Conservation (phyloP, 2,113 vertebrate genomes). For the Myotis davidii region DNA sequence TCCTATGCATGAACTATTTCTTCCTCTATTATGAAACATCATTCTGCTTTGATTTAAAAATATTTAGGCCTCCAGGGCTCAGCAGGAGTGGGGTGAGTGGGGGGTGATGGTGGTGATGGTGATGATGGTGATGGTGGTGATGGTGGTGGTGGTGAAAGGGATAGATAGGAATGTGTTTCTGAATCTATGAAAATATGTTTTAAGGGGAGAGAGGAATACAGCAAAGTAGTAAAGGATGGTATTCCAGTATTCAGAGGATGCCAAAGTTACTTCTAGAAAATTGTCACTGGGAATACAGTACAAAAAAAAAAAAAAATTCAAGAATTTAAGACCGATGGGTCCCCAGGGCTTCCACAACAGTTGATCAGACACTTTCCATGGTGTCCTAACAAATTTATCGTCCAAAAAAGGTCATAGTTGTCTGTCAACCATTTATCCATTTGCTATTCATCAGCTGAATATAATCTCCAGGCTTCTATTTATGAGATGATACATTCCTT, state of each 20-base stretch:
- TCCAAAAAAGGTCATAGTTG: not conserved
- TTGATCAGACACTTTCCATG: not conserved
- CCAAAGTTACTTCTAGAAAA: slow-evolving; percentile 12
- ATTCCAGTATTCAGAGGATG: not conserved
- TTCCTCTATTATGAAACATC: slow-evolving; percentile 7
- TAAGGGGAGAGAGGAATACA: not conserved
- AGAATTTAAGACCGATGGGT: not conserved
- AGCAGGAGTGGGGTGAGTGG: not conserved
- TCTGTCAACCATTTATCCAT: not conserved
- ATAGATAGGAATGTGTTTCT: not conserved
- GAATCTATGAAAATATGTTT: slow-evolving; percentile 15
- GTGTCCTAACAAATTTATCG: not conserved
- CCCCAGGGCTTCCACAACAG: not conserved
- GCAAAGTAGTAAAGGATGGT: not conserved
- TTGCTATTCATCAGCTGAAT: not conserved
- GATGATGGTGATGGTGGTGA: too few relatives aligned
- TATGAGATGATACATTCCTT: slow-evolving; percentile 61
- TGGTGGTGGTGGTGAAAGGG: too few relatives aligned
- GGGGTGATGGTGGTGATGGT: too few relatives aligned
- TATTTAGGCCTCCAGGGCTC: not conserved
- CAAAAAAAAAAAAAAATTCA: not conserved
- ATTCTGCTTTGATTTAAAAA: slow-evolving; percentile 48
- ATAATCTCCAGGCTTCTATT: not conserved
- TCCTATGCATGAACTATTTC: not conserved
- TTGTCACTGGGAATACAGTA: not conserved